Evolutionary conservation across 2,888 invertebrate species (phyloP), one percentile per base, ranked within the genome.

Genomic region (Drosophila imparisetae): DNA sequence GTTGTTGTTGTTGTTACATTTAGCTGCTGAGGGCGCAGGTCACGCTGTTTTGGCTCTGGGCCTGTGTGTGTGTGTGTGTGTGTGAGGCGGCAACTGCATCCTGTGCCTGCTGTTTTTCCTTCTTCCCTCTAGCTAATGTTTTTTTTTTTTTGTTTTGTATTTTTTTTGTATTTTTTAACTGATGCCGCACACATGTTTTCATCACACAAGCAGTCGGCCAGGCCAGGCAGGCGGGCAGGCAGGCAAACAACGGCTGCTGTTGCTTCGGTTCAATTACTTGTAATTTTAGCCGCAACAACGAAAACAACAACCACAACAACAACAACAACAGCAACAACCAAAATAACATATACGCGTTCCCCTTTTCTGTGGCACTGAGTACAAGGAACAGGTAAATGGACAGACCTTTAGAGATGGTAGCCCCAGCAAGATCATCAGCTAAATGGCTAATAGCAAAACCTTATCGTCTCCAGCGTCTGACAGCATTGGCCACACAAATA

Each of bases 261-360:
- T 67, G 68, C 67, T 60, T 72, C 77, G 84, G 73, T 86, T 90
- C 88, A 90, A 90, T 88, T 87, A 87, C 86, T 83, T 90, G 86
- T 90, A 87, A 87, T 87, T 87, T 87, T 78, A 87, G 86, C 86
- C 90, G 78, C 88, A 88, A 72, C 86, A 77, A 78, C 72, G 59
- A 58, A 61, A 53, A 70, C 30, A 57, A 49, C 70, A 74, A 65
- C 85, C 61, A 72, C 49, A 72, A 59, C 57, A 68, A 29, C 50
- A 52, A n/a, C 50, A 50, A 30, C 32, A 45, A 24, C 45, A 24
- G 4, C 45, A 66, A 68, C 57, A 66, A 61, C 59, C 45, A 45
- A 45, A 45, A 24, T 45, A 45, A 34, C 53, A 60, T 66, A 62
- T 48, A 60, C 55, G 65, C 49, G 49, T 60, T 78, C 78, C 78